Evolutionary conservation across 2,888 invertebrate genomes (phyloP), one percentile per base, ranked within the genome.

Genomic region (Reticulitermes lucifugus): DNA sequence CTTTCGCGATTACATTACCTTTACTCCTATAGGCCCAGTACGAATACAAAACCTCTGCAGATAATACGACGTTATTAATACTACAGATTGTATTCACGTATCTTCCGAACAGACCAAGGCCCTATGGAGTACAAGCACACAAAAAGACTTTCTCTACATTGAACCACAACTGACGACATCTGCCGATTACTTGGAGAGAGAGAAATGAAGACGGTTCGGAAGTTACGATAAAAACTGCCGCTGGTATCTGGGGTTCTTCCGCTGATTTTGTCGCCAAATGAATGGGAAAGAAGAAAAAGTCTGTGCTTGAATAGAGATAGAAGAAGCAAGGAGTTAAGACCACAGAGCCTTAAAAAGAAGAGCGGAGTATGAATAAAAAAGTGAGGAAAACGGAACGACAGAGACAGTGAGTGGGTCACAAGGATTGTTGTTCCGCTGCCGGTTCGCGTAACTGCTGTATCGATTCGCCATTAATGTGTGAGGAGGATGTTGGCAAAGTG

Each of bases 401-500:
- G 65, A 65, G 25, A 25, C 65, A n/a, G 65, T 18, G 65, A 25
- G 65, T n/a, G 65, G 65, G 55, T 18, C 14, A 55, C 18, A 14
- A 5, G 55, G 55, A 18, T 18, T 18, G 55, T 14, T 18, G 55
- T 55, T 46, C 12, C 46, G 46, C 46, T n/a, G 60, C 22, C 21
- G 60, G n/a, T 60, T 73, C 77, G 35, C 77, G 35, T 77, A 46
- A 77, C 79, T 51, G 51, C 79, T 51, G 79, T 79, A 79, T 79
- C 80, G 80, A 55, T 80, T 80, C 60, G 18, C 55, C 60, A 60
- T 80, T 59, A 80, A 79, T 46, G n/a, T 51, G 51, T 9, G 25
- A 46, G 73, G 14, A 25, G 73, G 73, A 46, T 9, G 46, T 6
- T 12, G 46, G 46, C 46, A 12, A 46, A 46, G 12, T 7, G 46